Evolutionary conservation across 2,888 invertebrate genomes (phyloP).

Genomic region (Asteroscopus sphinx): DNA sequence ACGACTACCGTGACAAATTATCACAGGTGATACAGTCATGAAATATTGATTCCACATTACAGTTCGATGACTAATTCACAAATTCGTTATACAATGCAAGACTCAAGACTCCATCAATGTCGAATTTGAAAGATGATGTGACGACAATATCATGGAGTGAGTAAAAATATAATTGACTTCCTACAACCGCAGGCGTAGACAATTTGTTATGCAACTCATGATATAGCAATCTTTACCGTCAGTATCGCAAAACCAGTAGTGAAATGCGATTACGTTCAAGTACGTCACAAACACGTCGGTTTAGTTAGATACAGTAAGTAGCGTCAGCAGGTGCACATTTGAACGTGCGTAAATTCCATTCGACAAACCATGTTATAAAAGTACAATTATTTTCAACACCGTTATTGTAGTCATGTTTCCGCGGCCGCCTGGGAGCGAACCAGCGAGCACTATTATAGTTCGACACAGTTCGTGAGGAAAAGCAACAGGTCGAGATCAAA

Average conservation of each 20-base stretch:
- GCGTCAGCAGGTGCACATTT: conserved; percentile 1
- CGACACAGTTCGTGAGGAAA: conserved; percentile 50
- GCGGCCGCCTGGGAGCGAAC: conserved; percentile 5
- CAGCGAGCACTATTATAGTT: conserved; percentile 21
- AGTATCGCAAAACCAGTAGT: conserved; percentile 11
- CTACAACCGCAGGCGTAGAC: conserved; percentile 3
- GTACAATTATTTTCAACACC: conserved; percentile 21
- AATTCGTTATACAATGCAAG: conserved; percentile 28
- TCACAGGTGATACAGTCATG: conserved; percentile 8
- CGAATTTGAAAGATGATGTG: background rate
- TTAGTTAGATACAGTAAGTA: conserved; percentile 15
- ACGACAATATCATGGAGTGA: background rate
- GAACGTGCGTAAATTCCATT: conserved; percentile 17
- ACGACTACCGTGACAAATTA: conserved; percentile 18
- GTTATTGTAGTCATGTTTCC: conserved; percentile 24
- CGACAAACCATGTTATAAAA: conserved; percentile 15
- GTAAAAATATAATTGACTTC: background rate
- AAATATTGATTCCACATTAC: conserved; percentile 14
- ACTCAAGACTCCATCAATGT: conserved; percentile 6
- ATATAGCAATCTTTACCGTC: conserved; percentile 12
- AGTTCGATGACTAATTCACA: conserved; percentile 2
- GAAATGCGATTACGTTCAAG: conserved; percentile 37
- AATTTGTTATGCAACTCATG: conserved; percentile 11
- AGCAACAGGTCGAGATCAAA: conserved; percentile 65
- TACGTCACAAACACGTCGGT: conserved; percentile 39